Evolutionary conservation across 2,113 vertebrate species (phyloP), one percentile per base, ranked within the genome.

Genomic region (Bufo gargarizans): DNA sequence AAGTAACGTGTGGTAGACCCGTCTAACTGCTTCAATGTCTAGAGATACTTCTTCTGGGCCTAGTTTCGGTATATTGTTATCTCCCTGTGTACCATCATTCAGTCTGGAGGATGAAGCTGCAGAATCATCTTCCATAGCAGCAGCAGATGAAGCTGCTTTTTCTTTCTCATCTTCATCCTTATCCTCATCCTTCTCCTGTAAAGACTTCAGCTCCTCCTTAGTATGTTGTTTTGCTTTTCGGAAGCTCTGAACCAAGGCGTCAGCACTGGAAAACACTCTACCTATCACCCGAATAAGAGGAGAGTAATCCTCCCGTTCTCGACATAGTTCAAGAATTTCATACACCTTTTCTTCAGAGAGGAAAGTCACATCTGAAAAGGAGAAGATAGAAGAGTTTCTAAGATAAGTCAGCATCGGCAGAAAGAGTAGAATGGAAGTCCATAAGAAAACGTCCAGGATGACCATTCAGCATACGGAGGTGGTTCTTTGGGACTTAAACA

Each of bases 81-180:
- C 95, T 87, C 95, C 95, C 9, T 94, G 93, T 43, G 93, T 90
- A 14, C 92, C 93, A n/a, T 97, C 95, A 84, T 95, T 95, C 86
- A 95, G 94, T 91, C 95, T 95, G 55, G 92, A 96, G 3, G 96
- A 94, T 0, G 97, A 95, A 6, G 96, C 95, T 2, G 94, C 97
- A 7, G 93, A 92, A 84, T 93, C 94, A 86, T 95, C 94, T 79
- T 99, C 98, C 97, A 99, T 99, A n/a, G 97, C 97, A 80, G 96
- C 95, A 76, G 95, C 96, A 0, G 96, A 96, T 90, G 95, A 95
- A 43, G 96, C 95, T 91, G 96, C 96, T 90, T 96, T 96, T 93
- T 99, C 98, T 91, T 99, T 98, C 92, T 99, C 99, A 22, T 99
- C 98, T 92, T 99, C 97, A 63, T 99, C 98, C 89, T 99, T 99